phyloP scores from a whole-genome alignment of 1,140 invertebrate species.

The Hyles vespertilio region DNA sequence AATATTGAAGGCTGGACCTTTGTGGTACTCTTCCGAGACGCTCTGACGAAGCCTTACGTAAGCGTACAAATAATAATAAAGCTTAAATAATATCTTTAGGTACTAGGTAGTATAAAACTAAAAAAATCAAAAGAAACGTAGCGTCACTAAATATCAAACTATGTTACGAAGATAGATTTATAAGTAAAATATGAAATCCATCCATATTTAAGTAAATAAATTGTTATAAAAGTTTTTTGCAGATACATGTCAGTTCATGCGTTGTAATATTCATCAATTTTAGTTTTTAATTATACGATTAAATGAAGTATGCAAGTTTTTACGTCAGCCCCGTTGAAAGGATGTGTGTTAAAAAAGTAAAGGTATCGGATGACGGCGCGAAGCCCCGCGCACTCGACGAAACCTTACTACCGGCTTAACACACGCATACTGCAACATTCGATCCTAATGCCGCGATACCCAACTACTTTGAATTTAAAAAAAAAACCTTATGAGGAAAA shows the following conservation, averaged over 20 bases:
- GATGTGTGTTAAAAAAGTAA: conserved; percentile 39
- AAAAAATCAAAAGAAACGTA: too few species aligned
- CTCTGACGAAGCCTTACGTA: background rate
- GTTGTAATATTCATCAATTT: too few species aligned
- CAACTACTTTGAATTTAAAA: background rate
- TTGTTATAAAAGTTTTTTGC: too few species aligned
- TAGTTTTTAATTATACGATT: too few species aligned
- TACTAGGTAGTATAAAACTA: too few species aligned
- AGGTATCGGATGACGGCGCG: conserved; percentile 46
- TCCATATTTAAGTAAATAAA: too few species aligned
- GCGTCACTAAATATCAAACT: too few species aligned
- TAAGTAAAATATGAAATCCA: too few species aligned
- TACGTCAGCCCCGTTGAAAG: conserved; percentile 12
- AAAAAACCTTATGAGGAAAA: background rate
- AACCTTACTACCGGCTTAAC: conserved; percentile 61
- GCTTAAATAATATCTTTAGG: too few species aligned
- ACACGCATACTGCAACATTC: conserved; percentile 22
- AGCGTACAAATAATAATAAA: too few species aligned
- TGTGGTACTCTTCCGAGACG: conserved; percentile 16
- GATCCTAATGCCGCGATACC: conserved; percentile 25
- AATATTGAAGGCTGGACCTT: conserved; percentile 10
- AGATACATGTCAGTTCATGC: too few species aligned
- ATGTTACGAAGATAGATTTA: too few species aligned
- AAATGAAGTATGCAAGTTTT: background rate
- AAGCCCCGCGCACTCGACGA: conserved; percentile 49